Base-by-base conservation (phyloP, 2,797 vertebrate species). In the Vespertilio murinus region DNA sequence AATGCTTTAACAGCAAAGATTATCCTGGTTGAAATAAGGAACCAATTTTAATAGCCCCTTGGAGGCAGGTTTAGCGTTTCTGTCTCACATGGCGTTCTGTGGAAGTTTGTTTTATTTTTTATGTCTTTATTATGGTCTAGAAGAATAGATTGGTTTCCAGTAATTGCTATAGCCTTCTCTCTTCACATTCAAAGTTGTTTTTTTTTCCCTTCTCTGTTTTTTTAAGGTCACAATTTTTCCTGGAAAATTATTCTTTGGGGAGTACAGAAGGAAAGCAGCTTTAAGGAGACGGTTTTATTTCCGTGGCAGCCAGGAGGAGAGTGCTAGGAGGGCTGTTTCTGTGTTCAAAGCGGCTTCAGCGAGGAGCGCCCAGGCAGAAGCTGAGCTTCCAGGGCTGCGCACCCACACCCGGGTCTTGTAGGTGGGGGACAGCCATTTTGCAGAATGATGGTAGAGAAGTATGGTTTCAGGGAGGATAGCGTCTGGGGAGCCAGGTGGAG, bases 71-170 rank as follows among this genome's bases (percentile, higher is more conserved):
- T 94, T 96, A 90, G 86, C 54, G 91, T 93, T 85, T 90, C 80
- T 91, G 85, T 94, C 73, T 94, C 77, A 81, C 64, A 38, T 0
- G 30, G 75, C 33, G 25, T 75, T 96, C 89, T 77, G 93, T 84
- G 92, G 65, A 59, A 45, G 73, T 96, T 86, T 78, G 33, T 91
- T 96, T 96, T 92, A 95, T 96, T 93, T 96, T 96, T 94, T 84
- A 94, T 95, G 81, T 91, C 81, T 94, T 95, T 95, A 91, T 95
- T 95, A 90, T 54, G 67, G 47, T 88, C 80, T 88, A 42, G 22
- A 90, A 95, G 73, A 93, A 54, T 45, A 45, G 81, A 84, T 71
- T 93, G 71, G 16, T 96, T 94, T 95, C 90, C 45, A 83, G 3
- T 91, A 77, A 81, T 92, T 95, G 83, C 79, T 79, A 6, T 83